phyloP scores from a whole-genome alignment of 2,888 invertebrate genomes.

The Sarcophaga carnaria region DNA sequence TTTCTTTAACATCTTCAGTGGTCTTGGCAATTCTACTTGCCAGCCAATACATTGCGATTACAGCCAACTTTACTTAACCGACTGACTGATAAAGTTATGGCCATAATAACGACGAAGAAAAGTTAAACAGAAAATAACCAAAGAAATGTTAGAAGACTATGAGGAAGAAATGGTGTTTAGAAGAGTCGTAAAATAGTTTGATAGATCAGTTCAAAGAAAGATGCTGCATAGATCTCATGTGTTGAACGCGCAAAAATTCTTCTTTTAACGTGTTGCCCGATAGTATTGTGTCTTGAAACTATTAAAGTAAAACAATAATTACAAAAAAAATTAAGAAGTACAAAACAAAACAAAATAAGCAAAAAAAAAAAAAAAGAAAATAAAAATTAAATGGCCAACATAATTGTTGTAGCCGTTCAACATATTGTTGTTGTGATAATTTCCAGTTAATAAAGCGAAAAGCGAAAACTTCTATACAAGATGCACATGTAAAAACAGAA shows the following conservation, averaged over 20 bases:
- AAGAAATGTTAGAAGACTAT: not conserved
- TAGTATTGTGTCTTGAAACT: not conserved
- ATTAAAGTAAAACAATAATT: constrained; percentile 35
- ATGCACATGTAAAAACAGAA: constrained; percentile 11
- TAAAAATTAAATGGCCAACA: constrained; percentile 19
- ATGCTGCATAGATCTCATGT: constrained; percentile 62
- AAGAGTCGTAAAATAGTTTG: constrained; percentile 50
- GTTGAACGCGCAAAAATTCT: constrained; percentile 54
- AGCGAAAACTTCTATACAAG: constrained; percentile 41
- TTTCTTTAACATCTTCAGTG: constrained; percentile 28
- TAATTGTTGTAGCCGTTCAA: not conserved
- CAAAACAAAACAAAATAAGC: not conserved
- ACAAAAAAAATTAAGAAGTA: not conserved
- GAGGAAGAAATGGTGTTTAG: constrained; percentile 61
- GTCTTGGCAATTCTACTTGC: constrained; percentile 36
- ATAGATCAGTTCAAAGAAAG: constrained; percentile 64
- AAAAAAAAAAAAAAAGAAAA: constrained; percentile 9
- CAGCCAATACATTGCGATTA: not conserved
- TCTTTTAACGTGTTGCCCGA: constrained; percentile 22
- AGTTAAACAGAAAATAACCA: not conserved
- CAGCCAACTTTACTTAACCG: constrained; percentile 8
- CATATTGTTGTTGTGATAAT: constrained; percentile 1
- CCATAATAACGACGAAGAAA: constrained; percentile 20
- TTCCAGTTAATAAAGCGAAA: constrained; percentile 44
- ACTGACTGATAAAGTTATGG: constrained; percentile 59